These are phyloP conservation scores for Ophion costatus DNA, from an alignment of 2,888 invertebrate species.

Conservation along the genomic window DNA sequence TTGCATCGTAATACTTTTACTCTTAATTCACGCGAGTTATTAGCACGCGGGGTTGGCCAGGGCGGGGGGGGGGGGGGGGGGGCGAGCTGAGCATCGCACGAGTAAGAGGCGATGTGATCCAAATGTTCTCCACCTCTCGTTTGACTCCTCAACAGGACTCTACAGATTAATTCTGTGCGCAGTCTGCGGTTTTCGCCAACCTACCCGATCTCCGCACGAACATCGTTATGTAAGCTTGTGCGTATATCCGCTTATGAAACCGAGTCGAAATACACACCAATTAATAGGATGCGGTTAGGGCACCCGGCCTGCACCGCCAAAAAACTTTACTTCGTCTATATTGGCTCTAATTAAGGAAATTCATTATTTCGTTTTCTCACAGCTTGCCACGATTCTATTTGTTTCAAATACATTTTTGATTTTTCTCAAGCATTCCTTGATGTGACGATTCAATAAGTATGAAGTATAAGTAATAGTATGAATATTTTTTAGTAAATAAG, in stretches of 20 bases:
- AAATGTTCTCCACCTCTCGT: conserved; percentile 19
- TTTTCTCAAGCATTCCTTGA: not conserved
- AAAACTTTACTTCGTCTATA: too few species aligned
- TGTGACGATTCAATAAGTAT: too few species aligned
- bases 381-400: not conserved
- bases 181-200: conserved; percentile 23
- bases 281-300: conserved; percentile 5
- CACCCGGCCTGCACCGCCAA: not conserved
- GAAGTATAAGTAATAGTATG: too few species aligned
- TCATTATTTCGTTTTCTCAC: too few species aligned
- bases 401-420: not conserved
- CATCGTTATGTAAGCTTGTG: not conserved
- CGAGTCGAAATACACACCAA: conserved; percentile 24
- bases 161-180: conserved; percentile 45
- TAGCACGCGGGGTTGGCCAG: conserved; percentile 9
- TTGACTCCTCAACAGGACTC: conserved; percentile 35
- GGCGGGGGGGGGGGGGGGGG: too few species aligned
- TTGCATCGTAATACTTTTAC: too few species aligned
- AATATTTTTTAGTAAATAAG: too few species aligned
- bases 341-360: too few species aligned
- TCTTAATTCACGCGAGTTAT: too few species aligned
- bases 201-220: not conserved
- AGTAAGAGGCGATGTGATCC: not conserved
- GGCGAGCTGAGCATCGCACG: not conserved
- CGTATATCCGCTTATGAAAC: conserved; percentile 14